Evolutionary conservation across 1,140 invertebrate genomes (phyloP), one percentile per base, ranked within the genome.

Genomic region (Plutomurus gul): DNA sequence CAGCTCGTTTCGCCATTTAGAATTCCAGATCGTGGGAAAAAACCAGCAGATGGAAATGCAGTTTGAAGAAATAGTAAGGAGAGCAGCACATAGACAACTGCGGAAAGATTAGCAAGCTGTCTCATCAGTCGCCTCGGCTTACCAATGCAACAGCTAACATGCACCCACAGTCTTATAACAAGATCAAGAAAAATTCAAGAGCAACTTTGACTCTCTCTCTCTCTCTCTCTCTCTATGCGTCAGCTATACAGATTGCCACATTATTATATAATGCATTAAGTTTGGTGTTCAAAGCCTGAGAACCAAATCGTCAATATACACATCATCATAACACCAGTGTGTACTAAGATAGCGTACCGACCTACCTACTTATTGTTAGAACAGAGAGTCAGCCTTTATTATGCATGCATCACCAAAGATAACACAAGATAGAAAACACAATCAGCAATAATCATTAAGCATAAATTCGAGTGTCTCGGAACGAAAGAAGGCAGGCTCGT

Each of bases 41-140:
- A n/a, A 70, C 33, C 65, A 56, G 70, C 75, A 77, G 75, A 77
- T 77, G 75, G 75, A 77, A 65, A 77, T 77, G 75, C 75, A 77
- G 75, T 77, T 77, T 77, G 27, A 65, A 33, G 25, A 65, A 16
- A n/a, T n/a, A n/a, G n/a, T n/a, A n/a, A n/a, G n/a, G n/a, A n/a
- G n/a, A n/a, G n/a, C n/a, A n/a, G n/a, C n/a, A n/a, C n/a, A n/a
- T 27, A 65, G 56, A 65, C 56, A 65, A 51, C 56, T 65, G 56
- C 30, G 60, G 74, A 51, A 76, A 76, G 65, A 37, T 77, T 60
- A 40, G 43, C 75, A 77, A 77, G 75, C 75, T 77, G 75, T 77
- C 75, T 70, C 65, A 70, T 73, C 71, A 73, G 37, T 40, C 37
- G 30, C 43, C 39, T 8, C n/a, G 39, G 39, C n/a, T 13, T 43